phyloP scores from a whole-genome alignment of 2,113 vertebrate genomes.

The Tenebrosternarchus preto region DNA sequence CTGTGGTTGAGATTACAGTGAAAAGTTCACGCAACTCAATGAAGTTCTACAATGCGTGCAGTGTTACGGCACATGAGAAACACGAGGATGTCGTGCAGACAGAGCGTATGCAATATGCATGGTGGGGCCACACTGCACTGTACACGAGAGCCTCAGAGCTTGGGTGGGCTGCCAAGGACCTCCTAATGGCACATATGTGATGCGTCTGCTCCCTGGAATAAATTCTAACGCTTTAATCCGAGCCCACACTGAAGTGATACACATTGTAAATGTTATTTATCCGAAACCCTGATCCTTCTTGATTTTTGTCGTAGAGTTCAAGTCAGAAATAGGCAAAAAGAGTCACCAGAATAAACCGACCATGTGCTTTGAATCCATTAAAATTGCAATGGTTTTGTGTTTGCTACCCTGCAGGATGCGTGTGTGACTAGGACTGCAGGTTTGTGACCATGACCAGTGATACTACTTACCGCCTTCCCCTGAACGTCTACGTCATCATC shows the following conservation, averaged over 20 bases:
- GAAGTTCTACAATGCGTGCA: constrained; percentile 52
- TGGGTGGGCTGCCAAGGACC: constrained; percentile 42
- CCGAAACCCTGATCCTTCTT: not conserved
- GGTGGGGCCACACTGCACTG: constrained; percentile 35
- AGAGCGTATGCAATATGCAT: constrained; percentile 51
- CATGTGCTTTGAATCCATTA: not conserved
- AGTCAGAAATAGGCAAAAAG: not conserved
- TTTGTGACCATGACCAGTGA: constrained; percentile 65
- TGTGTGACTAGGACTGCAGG: constrained; percentile 59
- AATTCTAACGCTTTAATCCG: constrained; percentile 1
- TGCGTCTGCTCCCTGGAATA: not conserved
- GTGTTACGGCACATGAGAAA: constrained; percentile 60
- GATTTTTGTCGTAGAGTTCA: not conserved
- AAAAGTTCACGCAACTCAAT: constrained; percentile 50
- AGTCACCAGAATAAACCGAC: not conserved
- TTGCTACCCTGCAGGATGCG: constrained; percentile 58
- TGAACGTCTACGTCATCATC: constrained; percentile 75
- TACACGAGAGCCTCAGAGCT: constrained; percentile 38
- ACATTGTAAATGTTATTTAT: not conserved
- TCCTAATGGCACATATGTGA: constrained; percentile 22
- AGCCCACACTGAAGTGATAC: not conserved
- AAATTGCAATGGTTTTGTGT: constrained; percentile 22
- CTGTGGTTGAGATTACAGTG: constrained; percentile 46
- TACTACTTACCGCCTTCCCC: constrained; percentile 66
- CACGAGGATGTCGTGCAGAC: constrained; percentile 50